Percentiles rank a stretch among this genome's conserved stretches.
Evolutionary conservation across 1,140 invertebrate genomes (phyloP).

Genomic region (Gonioctena quinquepunctata): DNA sequence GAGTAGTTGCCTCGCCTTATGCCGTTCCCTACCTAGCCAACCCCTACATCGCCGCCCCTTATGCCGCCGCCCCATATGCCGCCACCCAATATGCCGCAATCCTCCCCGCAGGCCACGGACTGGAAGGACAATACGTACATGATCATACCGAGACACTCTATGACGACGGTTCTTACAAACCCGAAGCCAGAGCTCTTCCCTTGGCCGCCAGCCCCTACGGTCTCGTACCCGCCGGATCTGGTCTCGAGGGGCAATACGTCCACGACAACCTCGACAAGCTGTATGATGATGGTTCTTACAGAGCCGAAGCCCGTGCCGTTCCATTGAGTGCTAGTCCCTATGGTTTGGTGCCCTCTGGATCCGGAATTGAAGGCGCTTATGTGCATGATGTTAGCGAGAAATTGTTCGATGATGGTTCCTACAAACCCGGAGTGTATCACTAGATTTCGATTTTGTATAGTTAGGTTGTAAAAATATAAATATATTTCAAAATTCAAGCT

Average conservation of each 20-base stretch:
- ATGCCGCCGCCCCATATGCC: conserved; percentile 5
- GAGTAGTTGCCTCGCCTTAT: conserved; percentile 4
- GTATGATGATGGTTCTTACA: conserved; percentile 52
- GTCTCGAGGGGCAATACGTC: conserved; percentile 48
- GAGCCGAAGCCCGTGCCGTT: conserved; percentile 36
- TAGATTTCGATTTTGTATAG: neutral
- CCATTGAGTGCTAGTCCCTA: conserved; percentile 40
- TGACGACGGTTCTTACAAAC: conserved; percentile 39
- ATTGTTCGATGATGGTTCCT: conserved; percentile 46
- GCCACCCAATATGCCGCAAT: conserved; percentile 27
- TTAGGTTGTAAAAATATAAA: neutral
- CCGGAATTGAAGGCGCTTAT: conserved; percentile 44
- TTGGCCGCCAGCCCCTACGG: conserved; percentile 25
- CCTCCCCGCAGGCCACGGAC: conserved; percentile 10
- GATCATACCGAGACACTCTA: conserved; percentile 33
- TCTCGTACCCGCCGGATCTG: conserved; percentile 36
- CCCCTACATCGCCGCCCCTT: conserved; percentile 25
- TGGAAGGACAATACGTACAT: conserved; percentile 36
- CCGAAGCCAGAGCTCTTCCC: conserved; percentile 23
- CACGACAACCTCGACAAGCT: conserved; percentile 44
- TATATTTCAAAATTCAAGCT: neutral
- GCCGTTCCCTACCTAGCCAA: conserved; percentile 6
- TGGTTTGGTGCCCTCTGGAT: conserved; percentile 40
- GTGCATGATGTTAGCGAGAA: conserved; percentile 42
- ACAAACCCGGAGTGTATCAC: conserved; percentile 26